phyloP scores from a whole-genome alignment of 2,888 invertebrate species.

The Tachina grossa region DNA sequence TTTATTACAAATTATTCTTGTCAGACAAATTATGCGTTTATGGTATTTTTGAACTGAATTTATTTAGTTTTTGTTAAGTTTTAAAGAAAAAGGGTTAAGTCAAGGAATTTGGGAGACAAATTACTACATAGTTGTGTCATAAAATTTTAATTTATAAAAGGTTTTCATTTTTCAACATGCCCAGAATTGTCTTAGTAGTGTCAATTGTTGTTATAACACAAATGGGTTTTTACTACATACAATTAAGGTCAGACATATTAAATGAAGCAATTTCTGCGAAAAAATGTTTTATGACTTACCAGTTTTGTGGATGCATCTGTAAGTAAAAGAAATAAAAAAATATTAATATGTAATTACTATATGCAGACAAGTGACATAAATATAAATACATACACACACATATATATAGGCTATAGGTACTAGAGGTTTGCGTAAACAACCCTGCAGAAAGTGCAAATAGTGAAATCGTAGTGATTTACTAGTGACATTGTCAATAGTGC shows the following conservation, averaged over 20 bases:
- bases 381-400: too few relatives aligned
- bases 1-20: slow-evolving; percentile 42
- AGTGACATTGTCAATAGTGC: too few relatives aligned
- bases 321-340: neutral
- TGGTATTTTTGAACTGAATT: slow-evolving; percentile 3
- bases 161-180: slow-evolving; percentile 1
- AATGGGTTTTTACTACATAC: neutral
- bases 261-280: neutral
- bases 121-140: slow-evolving; percentile 18
- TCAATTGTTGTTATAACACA: neutral
- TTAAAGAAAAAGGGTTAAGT: neutral
- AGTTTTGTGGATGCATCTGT: neutral
- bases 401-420: too few relatives aligned
- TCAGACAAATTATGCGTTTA: slow-evolving; percentile 56
- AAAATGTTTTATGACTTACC: slow-evolving; percentile 9
- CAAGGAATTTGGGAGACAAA: slow-evolving; percentile 39
- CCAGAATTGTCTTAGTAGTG: slow-evolving; percentile 1
- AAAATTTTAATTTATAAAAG: neutral
- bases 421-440: too few relatives aligned
- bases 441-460: too few relatives aligned
- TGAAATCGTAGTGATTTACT: too few relatives aligned
- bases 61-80: neutral
- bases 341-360: neutral
- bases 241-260: neutral
- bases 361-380: too few relatives aligned